Evolutionary conservation across 2,888 invertebrate genomes (phyloP).

Genomic region (Pollenia angustigena): DNA sequence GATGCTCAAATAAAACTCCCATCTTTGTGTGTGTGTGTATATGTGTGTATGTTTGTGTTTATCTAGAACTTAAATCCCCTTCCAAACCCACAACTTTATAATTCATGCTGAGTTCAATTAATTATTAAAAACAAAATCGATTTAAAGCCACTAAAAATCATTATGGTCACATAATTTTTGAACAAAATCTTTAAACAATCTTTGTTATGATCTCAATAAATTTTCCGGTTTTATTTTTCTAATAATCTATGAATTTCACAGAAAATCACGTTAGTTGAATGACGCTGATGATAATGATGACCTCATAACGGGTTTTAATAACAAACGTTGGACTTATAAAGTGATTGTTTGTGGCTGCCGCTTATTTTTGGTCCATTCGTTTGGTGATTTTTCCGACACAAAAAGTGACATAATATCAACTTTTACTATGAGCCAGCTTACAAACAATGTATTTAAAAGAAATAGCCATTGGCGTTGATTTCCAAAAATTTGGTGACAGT

Average conservation of each 20-base stretch:
- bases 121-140: constrained; percentile 18
- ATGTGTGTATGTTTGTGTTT: background rate
- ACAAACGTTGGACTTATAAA: background rate
- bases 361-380: background rate
- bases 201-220: constrained; percentile 52
- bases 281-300: constrained; percentile 13
- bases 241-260: constrained; percentile 56
- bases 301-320: constrained; percentile 32
- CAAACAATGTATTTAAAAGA: constrained; percentile 2
- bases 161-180: constrained; percentile 13
- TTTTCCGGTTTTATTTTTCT: constrained; percentile 47
- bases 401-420: constrained; percentile 55
- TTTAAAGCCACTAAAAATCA: constrained; percentile 26
- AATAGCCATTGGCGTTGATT: constrained; percentile 19
- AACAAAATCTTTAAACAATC: constrained; percentile 4
- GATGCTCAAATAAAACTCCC: constrained; percentile 12
- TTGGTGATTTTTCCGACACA: constrained; percentile 32
- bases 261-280: constrained; percentile 53
- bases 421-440: constrained; percentile 4
- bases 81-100: background rate
- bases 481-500: constrained; percentile 41
- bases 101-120: background rate
- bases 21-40: background rate
- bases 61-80: background rate
- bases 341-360: background rate